These are phyloP conservation scores for Lampropteryx suffumata DNA, from an alignment of 2,888 invertebrate genomes.

Conservation along the genomic window DNA sequence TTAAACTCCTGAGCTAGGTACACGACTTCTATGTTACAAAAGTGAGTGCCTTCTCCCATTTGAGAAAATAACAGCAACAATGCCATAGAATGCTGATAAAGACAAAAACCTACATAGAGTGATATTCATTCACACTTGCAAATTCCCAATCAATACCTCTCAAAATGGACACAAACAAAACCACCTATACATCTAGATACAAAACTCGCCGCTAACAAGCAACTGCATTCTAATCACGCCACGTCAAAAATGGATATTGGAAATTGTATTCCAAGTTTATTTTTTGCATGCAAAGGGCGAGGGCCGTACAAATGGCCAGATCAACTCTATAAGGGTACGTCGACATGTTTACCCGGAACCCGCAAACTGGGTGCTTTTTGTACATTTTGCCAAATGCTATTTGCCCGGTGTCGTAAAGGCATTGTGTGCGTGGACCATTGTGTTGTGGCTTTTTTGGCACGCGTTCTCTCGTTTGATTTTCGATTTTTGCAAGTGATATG, in stretches of 20 bases:
- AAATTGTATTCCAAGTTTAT: constrained; percentile 76
- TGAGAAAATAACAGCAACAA: too few relatives aligned
- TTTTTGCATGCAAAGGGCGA: constrained; percentile 70
- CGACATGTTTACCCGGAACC: constrained; percentile 79
- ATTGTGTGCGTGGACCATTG: constrained; percentile 76
- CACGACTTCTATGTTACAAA: too few relatives aligned
- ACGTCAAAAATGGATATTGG: constrained; percentile 81
- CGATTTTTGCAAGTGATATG: constrained; percentile 54
- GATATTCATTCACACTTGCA: constrained; percentile 34
- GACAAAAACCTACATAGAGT: constrained; percentile 1
- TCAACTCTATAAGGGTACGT: constrained; percentile 78
- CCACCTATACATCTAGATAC: constrained; percentile 38
- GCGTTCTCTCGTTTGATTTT: constrained; percentile 42
- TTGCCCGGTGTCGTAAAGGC: constrained; percentile 80
- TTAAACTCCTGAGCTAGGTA: too few relatives aligned
- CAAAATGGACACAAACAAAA: constrained; percentile 55
- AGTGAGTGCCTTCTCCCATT: too few relatives aligned
- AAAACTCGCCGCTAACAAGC: constrained; percentile 70
- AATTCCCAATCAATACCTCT: constrained; percentile 50
- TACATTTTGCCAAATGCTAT: constrained; percentile 78
- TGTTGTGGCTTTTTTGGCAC: constrained; percentile 51
- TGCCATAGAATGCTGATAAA: too few relatives aligned
- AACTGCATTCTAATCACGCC: constrained; percentile 81
- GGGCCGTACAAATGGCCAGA: constrained; percentile 78
- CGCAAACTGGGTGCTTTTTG: constrained; percentile 73